A percentile compares a stretch with the other conserved stretches of the same genome.
Conservation (phyloP, 2,888 invertebrate genomes). For the Stictocephala bisonia region DNA sequence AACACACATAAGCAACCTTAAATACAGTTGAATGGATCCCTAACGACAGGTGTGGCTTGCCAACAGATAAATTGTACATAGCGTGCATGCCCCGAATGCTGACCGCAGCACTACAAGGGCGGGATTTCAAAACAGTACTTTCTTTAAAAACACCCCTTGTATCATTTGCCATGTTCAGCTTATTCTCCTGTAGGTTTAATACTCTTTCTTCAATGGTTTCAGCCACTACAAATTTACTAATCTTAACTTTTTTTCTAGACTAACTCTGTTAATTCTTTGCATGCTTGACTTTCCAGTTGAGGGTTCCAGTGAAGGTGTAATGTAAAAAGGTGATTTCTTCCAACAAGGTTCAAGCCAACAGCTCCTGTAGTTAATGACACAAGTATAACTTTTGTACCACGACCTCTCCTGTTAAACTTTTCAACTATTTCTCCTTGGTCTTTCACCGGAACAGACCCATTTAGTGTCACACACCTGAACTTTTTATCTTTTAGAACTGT, state of each 20-base stretch:
- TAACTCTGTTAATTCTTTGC: constrained; percentile 94
- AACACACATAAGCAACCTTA: no score
- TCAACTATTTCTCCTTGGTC: constrained; percentile 77
- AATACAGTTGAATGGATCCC: no score
- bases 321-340: constrained; percentile 91
- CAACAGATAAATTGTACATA: no score
- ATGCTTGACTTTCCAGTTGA: constrained; percentile 93
- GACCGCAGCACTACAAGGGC: no score
- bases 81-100: no score
- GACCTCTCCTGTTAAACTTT: constrained; percentile 74
- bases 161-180: constrained; percentile 80
- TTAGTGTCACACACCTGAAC: constrained; percentile 74
- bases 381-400: constrained; percentile 75
- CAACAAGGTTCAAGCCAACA: constrained; percentile 92
- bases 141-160: no score
- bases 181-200: constrained; percentile 80
- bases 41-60: no score
- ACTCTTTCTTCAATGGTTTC: constrained; percentile 93
- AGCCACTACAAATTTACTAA: constrained; percentile 86
- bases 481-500: constrained; percentile 69
- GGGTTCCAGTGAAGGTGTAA: constrained; percentile 98
- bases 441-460: constrained; percentile 79
- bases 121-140: no score
- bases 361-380: constrained; percentile 94
- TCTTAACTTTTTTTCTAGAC: constrained; percentile 84